These are phyloP conservation scores for Thamnophis sirtalis DNA, from an alignment of 2,113 vertebrate species.

Conservation along the genomic window DNA sequence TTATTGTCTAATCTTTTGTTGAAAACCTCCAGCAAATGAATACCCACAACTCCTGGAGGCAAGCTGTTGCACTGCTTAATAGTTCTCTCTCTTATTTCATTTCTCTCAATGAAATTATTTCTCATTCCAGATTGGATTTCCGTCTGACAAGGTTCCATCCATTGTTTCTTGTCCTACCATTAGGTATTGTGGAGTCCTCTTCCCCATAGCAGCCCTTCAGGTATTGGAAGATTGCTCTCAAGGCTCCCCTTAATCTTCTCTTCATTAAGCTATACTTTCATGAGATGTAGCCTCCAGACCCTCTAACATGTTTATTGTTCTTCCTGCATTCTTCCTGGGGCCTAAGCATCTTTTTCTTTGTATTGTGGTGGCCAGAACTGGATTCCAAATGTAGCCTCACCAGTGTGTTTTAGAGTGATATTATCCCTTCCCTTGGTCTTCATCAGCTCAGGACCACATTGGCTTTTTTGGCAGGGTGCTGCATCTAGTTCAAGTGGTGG, in stretches of 20 bases:
- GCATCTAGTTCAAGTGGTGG: background rate
- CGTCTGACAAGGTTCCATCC: background rate
- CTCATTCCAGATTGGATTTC: background rate
- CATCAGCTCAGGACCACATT: background rate
- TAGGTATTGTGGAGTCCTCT: background rate
- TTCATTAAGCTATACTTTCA: background rate
- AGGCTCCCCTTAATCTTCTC: background rate
- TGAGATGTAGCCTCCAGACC: background rate
- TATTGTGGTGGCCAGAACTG: background rate
- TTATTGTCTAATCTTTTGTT: background rate
- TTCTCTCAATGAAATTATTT: background rate
- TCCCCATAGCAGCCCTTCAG: background rate
- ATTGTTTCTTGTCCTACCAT: background rate
- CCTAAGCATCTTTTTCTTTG: background rate
- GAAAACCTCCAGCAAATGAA: background rate
- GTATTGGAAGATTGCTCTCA: background rate
- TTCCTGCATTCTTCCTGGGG: background rate
- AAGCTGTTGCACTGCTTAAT: background rate
- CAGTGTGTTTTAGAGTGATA: background rate
- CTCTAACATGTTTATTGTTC: background rate
- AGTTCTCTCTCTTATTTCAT: background rate
- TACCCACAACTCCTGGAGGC: background rate
- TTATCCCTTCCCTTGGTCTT: background rate
- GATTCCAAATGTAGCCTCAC: background rate
- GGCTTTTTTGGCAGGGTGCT: background rate